Evolutionary conservation across 2,113 vertebrate genomes (phyloP), one percentile per base, ranked within the genome.

Genomic region (Phylloscopus trochiloides): DNA sequence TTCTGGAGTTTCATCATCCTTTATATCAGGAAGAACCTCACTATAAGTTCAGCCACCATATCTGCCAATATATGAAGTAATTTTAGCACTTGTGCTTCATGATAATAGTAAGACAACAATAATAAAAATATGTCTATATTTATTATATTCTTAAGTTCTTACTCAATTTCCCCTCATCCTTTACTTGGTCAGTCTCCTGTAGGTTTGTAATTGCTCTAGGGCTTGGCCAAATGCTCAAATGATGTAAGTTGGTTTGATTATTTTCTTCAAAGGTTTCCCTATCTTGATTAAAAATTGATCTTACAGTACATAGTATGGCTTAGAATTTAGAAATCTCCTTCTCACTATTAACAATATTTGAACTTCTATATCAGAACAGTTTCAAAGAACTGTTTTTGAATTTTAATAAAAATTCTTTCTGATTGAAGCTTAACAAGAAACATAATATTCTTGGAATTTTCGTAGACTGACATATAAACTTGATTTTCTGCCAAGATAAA

Each of bases 401-500:
- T 88, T 92, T 97, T 92, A 94, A 92, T 96, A 87, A 90, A 94
- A 96, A 88, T 86, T 93, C 10, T 48, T 70, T 86, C 55, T 94
- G 74, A 96, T 31, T 94, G 96, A 95, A 94, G 52, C 38, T 96
- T 97, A 92, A 91, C 72, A 97, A 96, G 75, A 94, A 95, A 92
- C 88, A 91, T 76, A 89, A 40, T 91, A 93, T 61, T 92, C 63
- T 91, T 61, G 84, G 96, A 92, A 88, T 67, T 82, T 89, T 73
- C 95, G 70, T 86, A 86, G 92, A 93, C 57, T 94, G 86, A 96
- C 88, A 93, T 80, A 93, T 70, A 74, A 91, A 43, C 84, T 94
- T 81, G 76, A 36, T 90, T 96, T 96, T 89, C 86, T 96, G 86
- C 77, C 86, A 96, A 94, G 66, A 95, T 68, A 97, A 98, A 97